Base-by-base conservation (phyloP, 2,797 vertebrate genomes). In the Salarias fasciatus region DNA sequence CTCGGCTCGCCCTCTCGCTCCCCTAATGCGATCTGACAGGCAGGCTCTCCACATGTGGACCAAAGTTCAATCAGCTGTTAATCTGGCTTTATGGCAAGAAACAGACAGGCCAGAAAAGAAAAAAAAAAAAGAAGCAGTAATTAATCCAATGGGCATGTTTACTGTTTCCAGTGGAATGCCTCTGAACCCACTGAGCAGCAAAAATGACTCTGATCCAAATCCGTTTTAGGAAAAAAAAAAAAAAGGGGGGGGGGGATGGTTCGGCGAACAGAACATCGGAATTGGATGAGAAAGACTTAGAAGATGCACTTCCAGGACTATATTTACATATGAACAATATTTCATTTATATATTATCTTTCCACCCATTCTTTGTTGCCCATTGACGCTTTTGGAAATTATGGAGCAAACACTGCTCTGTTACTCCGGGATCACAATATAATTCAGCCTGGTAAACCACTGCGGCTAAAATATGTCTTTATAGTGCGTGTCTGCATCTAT, bases 61-160 rank as follows among this genome's bases (percentile, higher is more conserved):
- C 55, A 75, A 79, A 86, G 83, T 86, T 77, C 72, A 86, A 56
- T 84, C 83, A 54, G 41, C 64, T 79, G 69, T 77, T 79, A 78
- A 80, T 80, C 69, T 72, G 57, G 30, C 48, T 40, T 71, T 76
- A 73, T 77, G 70, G 72, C 71, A 77, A 70, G 63, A 63, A 46
- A 52, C 64, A 80, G 65, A 72, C 72, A 65, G 71, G 72, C 52
- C 47, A 46, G 33, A 53, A 45, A 45, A 13, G 8, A 51, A 75
- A 49, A n/a, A 18, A 24, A 24, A 24, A n/a, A 24, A 24, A 51
- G 36, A 48, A 51, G 51, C 54, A 49, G 79, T 83, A 85, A 88
- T 86, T 86, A 86, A 86, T 86, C 79, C 73, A 73, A 64, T 71
- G 66, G 68, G 79, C 80, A 64, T 86, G 82, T 88, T 86, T 79